A percentile compares a stretch with the other conserved stretches of the same genome.
These are phyloP conservation scores for Cataglyphis altisquamis DNA, from an alignment of 2,888 invertebrate species.

Conservation along the genomic window DNA sequence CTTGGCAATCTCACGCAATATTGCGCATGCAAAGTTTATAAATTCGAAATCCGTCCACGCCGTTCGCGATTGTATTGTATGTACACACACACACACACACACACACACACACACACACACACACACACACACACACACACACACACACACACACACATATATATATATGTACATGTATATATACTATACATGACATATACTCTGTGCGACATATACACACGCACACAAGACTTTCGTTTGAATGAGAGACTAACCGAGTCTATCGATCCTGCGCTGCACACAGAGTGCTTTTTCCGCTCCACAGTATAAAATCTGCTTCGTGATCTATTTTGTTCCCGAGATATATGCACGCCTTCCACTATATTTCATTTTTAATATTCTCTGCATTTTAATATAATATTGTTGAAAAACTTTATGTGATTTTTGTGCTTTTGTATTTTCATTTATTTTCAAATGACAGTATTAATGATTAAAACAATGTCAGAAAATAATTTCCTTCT, in stretches of 20 bases:
- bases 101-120: too few species aligned
- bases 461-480: neutral
- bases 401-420: neutral
- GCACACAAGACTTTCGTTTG: conserved; percentile 11
- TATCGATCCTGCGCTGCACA: conserved; percentile 62
- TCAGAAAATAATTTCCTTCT: neutral
- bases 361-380: neutral
- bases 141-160: neutral
- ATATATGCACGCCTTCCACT: neutral
- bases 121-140: too few species aligned
- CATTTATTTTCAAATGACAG: neutral
- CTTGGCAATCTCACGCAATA: conserved; percentile 72
- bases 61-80: neutral
- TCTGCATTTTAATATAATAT: neutral
- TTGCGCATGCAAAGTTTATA: conserved; percentile 74
- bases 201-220: neutral
- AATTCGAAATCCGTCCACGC: conserved; percentile 65
- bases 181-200: neutral
- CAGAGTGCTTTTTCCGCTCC: conserved; percentile 23
- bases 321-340: conserved; percentile 1
- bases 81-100: too few species aligned
- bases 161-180: neutral
- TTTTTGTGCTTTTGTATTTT: neutral
- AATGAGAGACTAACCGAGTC: conserved; percentile 54
- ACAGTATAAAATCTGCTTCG: neutral